These are phyloP conservation scores for Rhopalosiphum maidis DNA, from an alignment of 1,140 invertebrate species.

Conservation along the genomic window DNA sequence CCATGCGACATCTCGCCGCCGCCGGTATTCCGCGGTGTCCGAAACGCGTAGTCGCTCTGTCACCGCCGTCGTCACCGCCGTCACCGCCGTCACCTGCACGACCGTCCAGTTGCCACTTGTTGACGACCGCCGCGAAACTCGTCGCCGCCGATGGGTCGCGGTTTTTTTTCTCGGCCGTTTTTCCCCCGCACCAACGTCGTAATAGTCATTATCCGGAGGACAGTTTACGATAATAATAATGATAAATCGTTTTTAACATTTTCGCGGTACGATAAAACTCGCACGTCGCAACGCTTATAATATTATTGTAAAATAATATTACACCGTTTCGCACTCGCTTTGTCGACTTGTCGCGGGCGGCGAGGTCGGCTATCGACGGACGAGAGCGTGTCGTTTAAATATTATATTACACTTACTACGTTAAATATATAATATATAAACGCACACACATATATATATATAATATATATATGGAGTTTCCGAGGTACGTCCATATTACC, in stretches of 20 bases:
- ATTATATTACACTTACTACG: background rate
- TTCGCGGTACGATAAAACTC: background rate
- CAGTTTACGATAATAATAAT: background rate
- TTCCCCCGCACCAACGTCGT: background rate
- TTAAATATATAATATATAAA: too few relatives aligned
- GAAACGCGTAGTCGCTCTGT: background rate
- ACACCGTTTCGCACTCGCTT: background rate
- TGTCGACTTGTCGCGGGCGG: background rate
- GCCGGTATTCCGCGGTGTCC: background rate
- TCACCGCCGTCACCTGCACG: background rate
- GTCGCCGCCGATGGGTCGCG: background rate
- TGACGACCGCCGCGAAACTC: background rate
- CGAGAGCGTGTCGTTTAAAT: background rate
- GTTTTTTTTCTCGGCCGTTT: background rate
- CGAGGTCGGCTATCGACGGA: background rate
- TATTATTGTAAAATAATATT: background rate
- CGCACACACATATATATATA: background rate
- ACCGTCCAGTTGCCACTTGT: slow-evolving; percentile 36
- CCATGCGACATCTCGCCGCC: background rate
- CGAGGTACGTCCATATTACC: slow-evolving; percentile 8
- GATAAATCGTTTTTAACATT: too few relatives aligned
- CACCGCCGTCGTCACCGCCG: background rate
- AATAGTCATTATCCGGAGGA: too few relatives aligned
- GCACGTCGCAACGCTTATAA: background rate
- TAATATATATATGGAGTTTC: background rate